phyloP scores from a whole-genome alignment of 2,888 invertebrate species.

The Anthophora plumipes region DNA sequence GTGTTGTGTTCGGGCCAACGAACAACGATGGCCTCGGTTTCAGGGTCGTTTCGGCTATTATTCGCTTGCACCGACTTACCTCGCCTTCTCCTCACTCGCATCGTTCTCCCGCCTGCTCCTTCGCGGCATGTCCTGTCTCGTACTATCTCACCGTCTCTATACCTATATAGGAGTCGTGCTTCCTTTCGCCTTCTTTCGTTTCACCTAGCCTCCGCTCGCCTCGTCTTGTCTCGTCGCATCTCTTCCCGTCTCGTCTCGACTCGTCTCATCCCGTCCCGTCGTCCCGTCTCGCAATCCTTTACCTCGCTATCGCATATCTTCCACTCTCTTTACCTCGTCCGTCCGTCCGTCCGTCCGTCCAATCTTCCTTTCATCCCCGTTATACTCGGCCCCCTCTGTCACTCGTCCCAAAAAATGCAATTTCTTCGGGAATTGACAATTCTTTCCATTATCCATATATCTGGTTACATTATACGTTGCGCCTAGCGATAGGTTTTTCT shows the following conservation, averaged over 20 bases:
- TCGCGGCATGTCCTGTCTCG: conserved; percentile 29
- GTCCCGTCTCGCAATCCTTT: background rate
- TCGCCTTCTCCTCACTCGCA: conserved; percentile 48
- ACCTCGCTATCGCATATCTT: background rate
- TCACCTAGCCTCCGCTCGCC: conserved; percentile 22
- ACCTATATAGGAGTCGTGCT: conserved; percentile 7
- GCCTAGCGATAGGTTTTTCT: no score
- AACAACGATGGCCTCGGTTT: conserved; percentile 75
- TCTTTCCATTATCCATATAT: no score
- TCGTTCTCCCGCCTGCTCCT: conserved; percentile 37
- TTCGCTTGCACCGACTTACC: conserved; percentile 65
- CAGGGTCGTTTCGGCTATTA: conserved; percentile 78
- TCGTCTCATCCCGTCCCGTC: background rate
- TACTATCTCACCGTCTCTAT: conserved; percentile 25
- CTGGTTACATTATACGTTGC: background rate
- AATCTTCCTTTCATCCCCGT: background rate
- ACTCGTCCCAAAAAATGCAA: background rate
- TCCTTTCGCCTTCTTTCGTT: conserved; percentile 47
- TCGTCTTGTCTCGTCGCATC: background rate
- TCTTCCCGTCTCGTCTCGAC: background rate
- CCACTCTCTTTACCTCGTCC: no score
- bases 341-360: background rate
- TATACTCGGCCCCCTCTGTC: no score
- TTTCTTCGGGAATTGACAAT: background rate
- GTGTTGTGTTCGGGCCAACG: conserved; percentile 69